Evolutionary conservation across 2,113 vertebrate genomes (phyloP), one percentile per base, ranked within the genome.

Genomic region (Egretta garzetta): DNA sequence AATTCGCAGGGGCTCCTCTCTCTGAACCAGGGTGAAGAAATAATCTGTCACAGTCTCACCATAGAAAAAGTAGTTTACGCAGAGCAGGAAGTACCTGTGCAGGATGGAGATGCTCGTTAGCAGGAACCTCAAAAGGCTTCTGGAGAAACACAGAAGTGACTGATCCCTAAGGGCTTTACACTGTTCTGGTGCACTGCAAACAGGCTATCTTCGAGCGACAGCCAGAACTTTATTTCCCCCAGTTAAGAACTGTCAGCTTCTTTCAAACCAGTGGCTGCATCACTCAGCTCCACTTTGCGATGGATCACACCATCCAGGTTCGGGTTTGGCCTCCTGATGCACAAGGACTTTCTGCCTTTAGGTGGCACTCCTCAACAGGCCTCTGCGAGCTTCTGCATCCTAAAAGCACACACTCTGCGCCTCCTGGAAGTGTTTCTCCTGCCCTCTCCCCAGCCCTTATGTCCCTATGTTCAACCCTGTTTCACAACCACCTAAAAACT

Each of bases 31-130:
- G 1, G 99, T 98, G 98, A 99, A 99, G 98, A 99, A 99, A 97
- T 99, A 99, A 97, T 99, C 99, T 0, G 99, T 99, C 88, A 99
- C 99, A 0, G 99, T 99, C 97, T 99, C 99, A 0, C 99, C 99
- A 4, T 99, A 99, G 98, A 99, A 99, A 96, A 99, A 99, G 97
- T 99, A 99, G 96, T 99, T 99, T 12, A 99, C 99, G 37, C 99
- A 99, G 85, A 99, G 98, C 93, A 99, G 98, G 94, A 99, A 99
- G 95, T 99, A 99, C 99, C 99, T 99, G 97, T 18, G 74, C 41
- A 85, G 56, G n/a, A 95, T 4, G 35, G 11, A 62, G 33, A 53
- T 33, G 50, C 15, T 33, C 3, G 0, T 74, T 49, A 68, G 39
- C 8, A 91, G 43, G 55, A 86, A 32, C 45, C 41, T 81, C 5